These are phyloP conservation scores for Drosophila subobscura DNA, from an alignment of 1,140 invertebrate species.

Conservation along the genomic window DNA sequence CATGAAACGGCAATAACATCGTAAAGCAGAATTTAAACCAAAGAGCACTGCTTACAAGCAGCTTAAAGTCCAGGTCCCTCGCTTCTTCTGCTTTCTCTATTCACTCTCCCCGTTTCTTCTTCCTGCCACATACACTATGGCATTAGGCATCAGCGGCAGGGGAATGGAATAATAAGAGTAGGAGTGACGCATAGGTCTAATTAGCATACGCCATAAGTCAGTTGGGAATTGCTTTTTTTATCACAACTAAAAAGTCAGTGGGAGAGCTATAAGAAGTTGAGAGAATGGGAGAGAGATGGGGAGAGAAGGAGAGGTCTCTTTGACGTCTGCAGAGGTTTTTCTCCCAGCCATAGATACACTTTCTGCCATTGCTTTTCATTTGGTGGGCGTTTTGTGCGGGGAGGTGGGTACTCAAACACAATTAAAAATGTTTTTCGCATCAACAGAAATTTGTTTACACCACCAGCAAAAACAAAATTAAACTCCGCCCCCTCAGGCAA, in stretches of 20 bases:
- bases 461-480: no score
- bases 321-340: slow-evolving; percentile 20
- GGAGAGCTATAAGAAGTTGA: neutral
- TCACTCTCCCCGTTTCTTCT: neutral
- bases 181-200: slow-evolving; percentile 57
- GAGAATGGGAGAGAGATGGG: neutral
- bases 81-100: neutral
- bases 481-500: no score
- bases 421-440: no score
- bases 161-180: slow-evolving; percentile 5
- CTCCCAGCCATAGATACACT: slow-evolving; percentile 12
- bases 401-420: no score
- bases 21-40: slow-evolving; percentile 57
- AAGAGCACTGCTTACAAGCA: slow-evolving; percentile 66
- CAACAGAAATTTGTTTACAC: no score
- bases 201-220: slow-evolving; percentile 77
- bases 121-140: slow-evolving; percentile 32
- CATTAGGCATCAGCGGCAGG: slow-evolving; percentile 40
- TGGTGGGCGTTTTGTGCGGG: neutral
- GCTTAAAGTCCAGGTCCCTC: slow-evolving; percentile 56
- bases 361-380: slow-evolving; percentile 6
- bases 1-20: slow-evolving; percentile 40
- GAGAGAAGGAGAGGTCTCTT: slow-evolving; percentile 12
- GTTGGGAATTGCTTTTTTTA: slow-evolving; percentile 52
- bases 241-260: neutral